Percentiles rank a stretch among this genome's conserved stretches.
Conservation (phyloP, 2,888 invertebrate species). For the Homarus gammarus region DNA sequence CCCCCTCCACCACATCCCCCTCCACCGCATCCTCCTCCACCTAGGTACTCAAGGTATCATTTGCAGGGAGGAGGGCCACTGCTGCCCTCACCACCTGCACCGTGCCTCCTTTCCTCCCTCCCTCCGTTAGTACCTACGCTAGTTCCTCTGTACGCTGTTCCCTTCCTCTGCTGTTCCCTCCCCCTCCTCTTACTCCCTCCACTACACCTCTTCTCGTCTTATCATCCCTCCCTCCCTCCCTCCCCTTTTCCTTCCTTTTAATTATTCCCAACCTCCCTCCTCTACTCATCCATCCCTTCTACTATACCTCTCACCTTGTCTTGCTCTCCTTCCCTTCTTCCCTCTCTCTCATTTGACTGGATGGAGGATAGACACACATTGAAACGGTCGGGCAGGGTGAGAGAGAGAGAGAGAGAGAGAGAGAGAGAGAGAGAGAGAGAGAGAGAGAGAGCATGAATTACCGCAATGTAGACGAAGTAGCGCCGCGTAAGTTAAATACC, state of each 20-base stretch:
- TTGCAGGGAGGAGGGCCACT: too few relatives aligned
- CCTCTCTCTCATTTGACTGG: slow-evolving; percentile 39
- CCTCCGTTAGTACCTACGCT: neutral
- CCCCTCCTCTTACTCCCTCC: neutral
- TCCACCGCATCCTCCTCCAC: too few relatives aligned
- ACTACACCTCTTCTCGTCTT: neutral
- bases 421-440: slow-evolving; percentile 8
- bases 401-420: neutral
- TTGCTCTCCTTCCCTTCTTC: neutral
- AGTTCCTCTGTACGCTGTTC: slow-evolving; percentile 6
- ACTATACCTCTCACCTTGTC: neutral
- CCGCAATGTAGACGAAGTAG: too few relatives aligned
- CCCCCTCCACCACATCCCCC: too few relatives aligned
- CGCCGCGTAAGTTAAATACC: too few relatives aligned
- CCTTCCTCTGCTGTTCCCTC: slow-evolving; percentile 18
- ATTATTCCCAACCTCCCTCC: neutral
- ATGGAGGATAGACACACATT: too few relatives aligned
- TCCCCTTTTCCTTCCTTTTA: neutral
- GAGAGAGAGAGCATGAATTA: slow-evolving; percentile 6
- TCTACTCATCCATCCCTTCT: too few relatives aligned
- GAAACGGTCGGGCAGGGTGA: neutral
- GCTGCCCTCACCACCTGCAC: too few relatives aligned
- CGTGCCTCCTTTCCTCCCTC: slow-evolving; percentile 4
- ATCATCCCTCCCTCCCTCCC: neutral
- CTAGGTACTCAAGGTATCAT: neutral